Evolutionary conservation across 1,140 invertebrate species (phyloP).

Genomic region (Papilio glaucus): DNA sequence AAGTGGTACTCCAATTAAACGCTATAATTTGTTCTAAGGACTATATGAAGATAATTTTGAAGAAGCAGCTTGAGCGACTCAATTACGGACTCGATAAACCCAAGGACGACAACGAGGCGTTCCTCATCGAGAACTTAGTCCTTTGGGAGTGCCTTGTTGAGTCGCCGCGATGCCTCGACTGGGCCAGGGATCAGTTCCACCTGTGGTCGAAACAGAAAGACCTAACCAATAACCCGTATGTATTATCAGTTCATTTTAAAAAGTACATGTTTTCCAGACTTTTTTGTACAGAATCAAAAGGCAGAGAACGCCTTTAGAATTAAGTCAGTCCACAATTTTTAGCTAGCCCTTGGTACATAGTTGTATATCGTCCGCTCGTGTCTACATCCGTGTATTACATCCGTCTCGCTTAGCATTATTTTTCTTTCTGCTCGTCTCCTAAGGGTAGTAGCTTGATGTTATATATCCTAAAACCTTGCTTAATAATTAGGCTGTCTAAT

Average conservation of each 20-base stretch:
- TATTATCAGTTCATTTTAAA: no score
- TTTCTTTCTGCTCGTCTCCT: no score
- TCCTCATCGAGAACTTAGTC: constrained; percentile 77
- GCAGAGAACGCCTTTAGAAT: no score
- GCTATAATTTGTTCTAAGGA: constrained; percentile 49
- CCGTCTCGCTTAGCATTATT: no score
- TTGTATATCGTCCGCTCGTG: no score
- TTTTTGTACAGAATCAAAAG: no score
- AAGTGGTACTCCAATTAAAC: not conserved
- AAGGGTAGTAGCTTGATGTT: no score
- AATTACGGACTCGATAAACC: constrained; percentile 70
- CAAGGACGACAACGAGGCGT: constrained; percentile 76
- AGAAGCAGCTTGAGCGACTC: constrained; percentile 59
- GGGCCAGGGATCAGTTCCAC: constrained; percentile 83
- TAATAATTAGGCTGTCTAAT: not conserved
- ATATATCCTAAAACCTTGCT: no score
- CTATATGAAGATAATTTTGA: constrained; percentile 64
- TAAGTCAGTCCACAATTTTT: no score
- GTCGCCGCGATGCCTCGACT: constrained; percentile 84
- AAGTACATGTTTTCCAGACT: no score
- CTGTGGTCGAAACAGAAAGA: constrained; percentile 81
- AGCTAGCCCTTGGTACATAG: no score
- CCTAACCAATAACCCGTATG: constrained; percentile 83
- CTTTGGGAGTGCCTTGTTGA: constrained; percentile 86
- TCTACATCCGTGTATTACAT: no score